These are phyloP conservation scores for Limosa lapponica DNA, from an alignment of 2,797 vertebrate species.

Conservation along the genomic window DNA sequence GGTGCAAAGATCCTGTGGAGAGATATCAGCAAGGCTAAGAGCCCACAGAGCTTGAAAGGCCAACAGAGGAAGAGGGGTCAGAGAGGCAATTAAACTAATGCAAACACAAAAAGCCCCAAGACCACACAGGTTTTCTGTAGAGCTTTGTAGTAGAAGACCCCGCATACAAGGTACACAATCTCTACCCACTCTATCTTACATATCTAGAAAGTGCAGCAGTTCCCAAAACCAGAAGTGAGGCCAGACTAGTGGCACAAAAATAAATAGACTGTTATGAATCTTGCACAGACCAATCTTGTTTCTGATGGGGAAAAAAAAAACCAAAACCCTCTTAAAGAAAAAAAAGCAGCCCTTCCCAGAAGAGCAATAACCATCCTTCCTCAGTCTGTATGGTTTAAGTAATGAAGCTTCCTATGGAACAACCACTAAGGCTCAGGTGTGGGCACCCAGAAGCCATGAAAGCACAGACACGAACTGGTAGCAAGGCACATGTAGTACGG, in stretches of 20 bases:
- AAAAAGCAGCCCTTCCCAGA: background rate
- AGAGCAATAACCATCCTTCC: background rate
- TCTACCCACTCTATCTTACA: background rate
- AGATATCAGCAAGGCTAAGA: constrained; percentile 37
- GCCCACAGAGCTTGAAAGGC: constrained; percentile 46
- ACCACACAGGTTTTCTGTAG: constrained; percentile 53
- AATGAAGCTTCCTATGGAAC: background rate
- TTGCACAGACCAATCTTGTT: background rate
- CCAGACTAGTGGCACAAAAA: background rate
- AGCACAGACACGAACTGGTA: background rate
- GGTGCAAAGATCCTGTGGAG: constrained; percentile 42
- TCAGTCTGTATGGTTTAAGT: background rate
- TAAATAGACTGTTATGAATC: background rate
- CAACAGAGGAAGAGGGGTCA: constrained; percentile 59
- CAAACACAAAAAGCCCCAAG: constrained; percentile 55
- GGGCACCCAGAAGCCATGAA: background rate
- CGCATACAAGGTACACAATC: background rate
- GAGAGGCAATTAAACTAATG: constrained; percentile 63
- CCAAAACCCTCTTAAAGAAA: background rate
- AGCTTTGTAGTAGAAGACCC: background rate
- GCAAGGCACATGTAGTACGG: rapidly evolving
- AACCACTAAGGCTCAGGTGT: background rate
- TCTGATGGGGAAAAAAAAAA: background rate
- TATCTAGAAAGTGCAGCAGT: background rate
- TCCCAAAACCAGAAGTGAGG: background rate